Conservation (phyloP, 2,888 invertebrate genomes). For the Celastrina argiolus region DNA sequence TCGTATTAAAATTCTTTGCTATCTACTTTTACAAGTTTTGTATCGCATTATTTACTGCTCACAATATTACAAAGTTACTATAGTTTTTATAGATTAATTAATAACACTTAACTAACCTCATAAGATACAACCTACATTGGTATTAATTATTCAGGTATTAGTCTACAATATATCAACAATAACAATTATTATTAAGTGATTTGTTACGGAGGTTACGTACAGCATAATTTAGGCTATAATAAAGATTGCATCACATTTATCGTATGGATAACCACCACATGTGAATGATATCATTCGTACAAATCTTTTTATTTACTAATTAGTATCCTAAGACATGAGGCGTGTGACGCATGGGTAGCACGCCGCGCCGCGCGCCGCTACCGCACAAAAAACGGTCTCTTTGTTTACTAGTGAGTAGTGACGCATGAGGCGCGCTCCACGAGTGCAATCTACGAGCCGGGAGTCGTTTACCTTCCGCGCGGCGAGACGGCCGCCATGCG, state of each 20-base stretch:
- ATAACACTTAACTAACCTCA: no score
- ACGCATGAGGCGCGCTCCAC: constrained; percentile 62
- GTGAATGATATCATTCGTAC: neutral
- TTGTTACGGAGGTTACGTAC: no score
- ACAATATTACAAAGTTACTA: no score
- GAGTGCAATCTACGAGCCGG: constrained; percentile 66
- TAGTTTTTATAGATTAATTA: no score
- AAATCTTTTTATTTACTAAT: constrained; percentile 6
- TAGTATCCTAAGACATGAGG: constrained; percentile 14
- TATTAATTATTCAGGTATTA: neutral
- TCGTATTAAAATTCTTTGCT: no score
- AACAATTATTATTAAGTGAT: no score
- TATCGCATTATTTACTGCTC: no score
- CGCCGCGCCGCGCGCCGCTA: constrained; percentile 46
- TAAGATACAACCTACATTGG: no score
- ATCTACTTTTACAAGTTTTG: no score
- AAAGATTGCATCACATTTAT: neutral
- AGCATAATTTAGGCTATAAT: neutral
- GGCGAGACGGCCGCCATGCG: constrained; percentile 71
- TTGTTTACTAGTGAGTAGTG: constrained; percentile 76
- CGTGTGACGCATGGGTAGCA: constrained; percentile 40
- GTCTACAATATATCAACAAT: no score
- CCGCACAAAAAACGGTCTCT: constrained; percentile 62
- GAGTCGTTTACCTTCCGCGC: constrained; percentile 76
- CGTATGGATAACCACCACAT: neutral